A percentile compares a stretch with the other conserved stretches of the same genome.
phyloP scores from a whole-genome alignment of 2,797 vertebrate genomes.

The Tokudaia muenninki region DNA sequence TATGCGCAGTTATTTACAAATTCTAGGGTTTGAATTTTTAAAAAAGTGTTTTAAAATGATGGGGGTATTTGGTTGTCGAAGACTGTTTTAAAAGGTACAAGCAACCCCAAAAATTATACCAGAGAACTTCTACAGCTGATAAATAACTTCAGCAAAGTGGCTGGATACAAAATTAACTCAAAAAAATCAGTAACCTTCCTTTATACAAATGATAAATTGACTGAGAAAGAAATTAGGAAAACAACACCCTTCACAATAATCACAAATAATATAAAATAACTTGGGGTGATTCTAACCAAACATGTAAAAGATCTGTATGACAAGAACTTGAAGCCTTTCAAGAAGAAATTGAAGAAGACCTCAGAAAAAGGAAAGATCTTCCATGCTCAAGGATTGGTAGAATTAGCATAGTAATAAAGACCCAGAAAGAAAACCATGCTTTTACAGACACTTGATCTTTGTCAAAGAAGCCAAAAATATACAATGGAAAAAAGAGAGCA shows the following conservation, averaged over 20 bases:
- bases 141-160: background rate
- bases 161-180: background rate
- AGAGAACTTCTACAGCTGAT: background rate
- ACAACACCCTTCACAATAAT: background rate
- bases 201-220: background rate
- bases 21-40: conserved; percentile 3
- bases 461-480: background rate
- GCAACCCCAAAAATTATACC: background rate
- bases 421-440: background rate
- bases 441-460: background rate
- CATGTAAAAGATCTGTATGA: background rate
- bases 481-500: background rate
- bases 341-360: background rate
- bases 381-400: background rate
- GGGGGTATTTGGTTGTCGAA: background rate
- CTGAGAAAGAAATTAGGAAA: background rate
- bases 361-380: background rate
- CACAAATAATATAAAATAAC: background rate
- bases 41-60: background rate
- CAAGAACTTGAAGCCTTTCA: background rate
- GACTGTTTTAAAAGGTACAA: background rate
- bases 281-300: background rate
- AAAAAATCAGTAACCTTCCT: background rate
- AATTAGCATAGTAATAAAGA: background rate
- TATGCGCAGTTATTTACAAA: conserved; percentile 49